These are phyloP conservation scores for Cordilura impudica DNA, from an alignment of 2,888 invertebrate genomes.

Conservation along the genomic window DNA sequence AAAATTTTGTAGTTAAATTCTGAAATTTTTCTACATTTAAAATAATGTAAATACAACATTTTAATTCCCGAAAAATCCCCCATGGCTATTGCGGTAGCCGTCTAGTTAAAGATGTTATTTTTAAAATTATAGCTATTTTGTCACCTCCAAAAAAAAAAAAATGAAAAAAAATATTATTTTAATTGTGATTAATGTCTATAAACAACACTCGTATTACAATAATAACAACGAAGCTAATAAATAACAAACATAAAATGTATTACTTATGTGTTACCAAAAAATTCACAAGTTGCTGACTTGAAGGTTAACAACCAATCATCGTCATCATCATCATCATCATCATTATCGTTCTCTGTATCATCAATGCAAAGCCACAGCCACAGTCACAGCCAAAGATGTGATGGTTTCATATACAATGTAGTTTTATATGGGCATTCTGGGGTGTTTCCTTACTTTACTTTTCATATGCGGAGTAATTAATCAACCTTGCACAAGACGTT, in stretches of 20 bases:
- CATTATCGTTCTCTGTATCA: neutral
- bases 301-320: conserved; percentile 51
- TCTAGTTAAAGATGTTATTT: conserved; percentile 2
- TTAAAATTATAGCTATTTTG: neutral
- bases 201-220: conserved; percentile 19
- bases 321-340: neutral
- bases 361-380: neutral
- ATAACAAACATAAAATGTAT: neutral
- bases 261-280: conserved; percentile 25
- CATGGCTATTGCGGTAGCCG: neutral
- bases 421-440: neutral
- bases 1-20: neutral
- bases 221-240: neutral
- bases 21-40: neutral
- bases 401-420: neutral
- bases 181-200: conserved; percentile 30
- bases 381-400: neutral
- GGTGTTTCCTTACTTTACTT: too few relatives aligned
- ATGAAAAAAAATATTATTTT: neutral
- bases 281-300: conserved; percentile 36
- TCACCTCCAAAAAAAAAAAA: neutral
- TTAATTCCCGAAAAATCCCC: neutral
- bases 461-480: too few relatives aligned
- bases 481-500: too few relatives aligned
- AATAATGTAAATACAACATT: too few relatives aligned